Base-by-base conservation (phyloP, 2,113 vertebrate species). In the Rattus norvegicus region DNA sequence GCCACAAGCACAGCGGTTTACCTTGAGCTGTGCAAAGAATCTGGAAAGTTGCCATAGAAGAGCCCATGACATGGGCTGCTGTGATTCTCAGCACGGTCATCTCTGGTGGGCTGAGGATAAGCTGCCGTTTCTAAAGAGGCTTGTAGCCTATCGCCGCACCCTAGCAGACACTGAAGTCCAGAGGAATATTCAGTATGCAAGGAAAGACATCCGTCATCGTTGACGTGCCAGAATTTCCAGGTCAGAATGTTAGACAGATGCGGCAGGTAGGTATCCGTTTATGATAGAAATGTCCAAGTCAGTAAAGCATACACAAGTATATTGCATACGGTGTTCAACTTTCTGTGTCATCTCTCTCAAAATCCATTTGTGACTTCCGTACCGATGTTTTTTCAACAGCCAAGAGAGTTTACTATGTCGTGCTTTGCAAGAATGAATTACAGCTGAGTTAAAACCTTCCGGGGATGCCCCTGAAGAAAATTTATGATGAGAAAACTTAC, bases 351-450 rank as follows among this genome's bases (percentile, higher is more conserved):
- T 17, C 22, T 72, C 14, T 81, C n/a, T 90, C 56, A 95, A 70
- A 92, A 91, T 75, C 33, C 49, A 69, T 22, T 39, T 80, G 49
- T 52, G 36, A 54, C 73, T 95, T 85, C 75, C 75, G 3, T 80
- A 54, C 22, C 39, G 54, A 83, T 93, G n/a, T 93, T 24, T 22
- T 95, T 80, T 83, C 47, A 86, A n/a, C 59, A 87, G 47, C 54
- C 54, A 90, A 52, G 36, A 93, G 69, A 7, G 56, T 83, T 83
- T 83, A 39, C 26, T 87, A 65, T 63, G 24, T 63, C 19, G 17
- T 75, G 9, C 14, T 85, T 20, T 14, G 49, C 47, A 88, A 84
- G 39, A 92, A 36, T 80, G 80, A 75, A 61, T 91, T 26, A 56
- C n/a, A 54, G n/a, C 26, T 56, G 8, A 75, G 70, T 81, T 69